Evolutionary conservation across 2,888 invertebrate genomes (phyloP).

Genomic region (Parnassius mnemosyne): DNA sequence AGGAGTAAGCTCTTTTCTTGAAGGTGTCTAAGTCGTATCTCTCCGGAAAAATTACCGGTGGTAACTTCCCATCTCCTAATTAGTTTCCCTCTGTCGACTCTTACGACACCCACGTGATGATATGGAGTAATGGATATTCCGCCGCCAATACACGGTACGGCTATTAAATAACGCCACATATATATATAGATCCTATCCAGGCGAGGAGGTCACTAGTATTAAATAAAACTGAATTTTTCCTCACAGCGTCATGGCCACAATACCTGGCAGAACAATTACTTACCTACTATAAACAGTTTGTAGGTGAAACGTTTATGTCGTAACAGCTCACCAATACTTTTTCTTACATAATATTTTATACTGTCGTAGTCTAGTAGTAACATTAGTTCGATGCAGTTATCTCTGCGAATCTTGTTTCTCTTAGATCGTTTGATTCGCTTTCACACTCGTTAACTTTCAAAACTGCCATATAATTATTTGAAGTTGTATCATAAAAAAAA

Average conservation of each 20-base stretch:
- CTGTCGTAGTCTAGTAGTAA: constrained; percentile 4
- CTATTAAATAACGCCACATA: too few relatives aligned
- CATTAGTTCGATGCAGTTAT: constrained; percentile 16
- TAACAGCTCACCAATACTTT: constrained; percentile 6
- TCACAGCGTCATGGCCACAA: constrained; percentile 11
- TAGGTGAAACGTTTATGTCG: constrained; percentile 22
- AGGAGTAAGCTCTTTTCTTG: too few relatives aligned
- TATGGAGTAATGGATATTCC: too few relatives aligned
- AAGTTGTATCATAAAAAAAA: not conserved
- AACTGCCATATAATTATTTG: not conserved
- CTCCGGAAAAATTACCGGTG: too few relatives aligned
- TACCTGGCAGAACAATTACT: constrained; percentile 3
- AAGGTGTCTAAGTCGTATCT: too few relatives aligned
- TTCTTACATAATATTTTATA: constrained; percentile 4
- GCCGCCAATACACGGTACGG: too few relatives aligned
- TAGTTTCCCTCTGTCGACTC: too few relatives aligned
- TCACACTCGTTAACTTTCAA: not conserved
- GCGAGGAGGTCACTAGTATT: too few relatives aligned
- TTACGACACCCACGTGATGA: too few relatives aligned
- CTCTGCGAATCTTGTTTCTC: not conserved
- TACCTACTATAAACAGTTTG: constrained; percentile 7
- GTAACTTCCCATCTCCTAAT: too few relatives aligned
- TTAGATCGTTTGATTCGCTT: not conserved
- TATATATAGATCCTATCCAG: too few relatives aligned
- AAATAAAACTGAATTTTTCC: constrained; percentile 3